Conservation (phyloP, 2,888 invertebrate species). For the Peribatodes rhomboidaria region DNA sequence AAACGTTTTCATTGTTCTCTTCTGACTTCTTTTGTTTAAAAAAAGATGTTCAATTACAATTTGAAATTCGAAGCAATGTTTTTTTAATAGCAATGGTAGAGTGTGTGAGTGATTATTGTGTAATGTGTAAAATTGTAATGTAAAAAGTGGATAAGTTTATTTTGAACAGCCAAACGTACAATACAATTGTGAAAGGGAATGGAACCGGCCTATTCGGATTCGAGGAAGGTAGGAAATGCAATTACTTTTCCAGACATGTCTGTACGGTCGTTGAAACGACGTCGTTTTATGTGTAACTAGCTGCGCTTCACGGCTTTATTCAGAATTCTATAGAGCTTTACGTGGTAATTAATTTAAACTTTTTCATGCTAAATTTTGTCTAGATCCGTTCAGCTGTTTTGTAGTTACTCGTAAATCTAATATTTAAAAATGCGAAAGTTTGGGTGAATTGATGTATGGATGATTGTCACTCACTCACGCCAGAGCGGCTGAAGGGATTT, state of each 20-base stretch:
- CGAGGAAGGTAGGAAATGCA: conserved; percentile 71
- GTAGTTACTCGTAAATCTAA: too few species aligned
- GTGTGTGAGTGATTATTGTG: conserved; percentile 57
- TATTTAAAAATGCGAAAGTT: too few species aligned
- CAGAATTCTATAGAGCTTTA: neutral
- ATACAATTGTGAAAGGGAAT: conserved; percentile 84
- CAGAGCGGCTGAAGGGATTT: too few species aligned
- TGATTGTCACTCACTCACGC: too few species aligned
- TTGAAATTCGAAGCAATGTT: conserved; percentile 44
- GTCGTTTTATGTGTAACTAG: neutral
- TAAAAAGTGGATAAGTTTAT: conserved; percentile 84
- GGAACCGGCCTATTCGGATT: conserved; percentile 74
- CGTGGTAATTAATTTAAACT: too few species aligned
- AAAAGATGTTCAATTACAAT: conserved; percentile 49
- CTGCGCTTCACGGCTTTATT: neutral
- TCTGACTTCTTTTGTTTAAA: conserved; percentile 6
- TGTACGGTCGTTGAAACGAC: conserved; percentile 13
- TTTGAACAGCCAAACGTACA: conserved; percentile 79
- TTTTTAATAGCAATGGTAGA: conserved; percentile 41
- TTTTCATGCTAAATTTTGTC: too few species aligned
- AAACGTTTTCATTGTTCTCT: conserved; percentile 4
- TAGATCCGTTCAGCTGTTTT: too few species aligned
- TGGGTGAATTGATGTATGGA: too few species aligned
- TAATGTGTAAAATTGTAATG: conserved; percentile 70
- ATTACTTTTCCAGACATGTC: conserved; percentile 8